Evolutionary conservation across 2,797 vertebrate genomes (phyloP).

Genomic region (Threskiornis aethiopicus): DNA sequence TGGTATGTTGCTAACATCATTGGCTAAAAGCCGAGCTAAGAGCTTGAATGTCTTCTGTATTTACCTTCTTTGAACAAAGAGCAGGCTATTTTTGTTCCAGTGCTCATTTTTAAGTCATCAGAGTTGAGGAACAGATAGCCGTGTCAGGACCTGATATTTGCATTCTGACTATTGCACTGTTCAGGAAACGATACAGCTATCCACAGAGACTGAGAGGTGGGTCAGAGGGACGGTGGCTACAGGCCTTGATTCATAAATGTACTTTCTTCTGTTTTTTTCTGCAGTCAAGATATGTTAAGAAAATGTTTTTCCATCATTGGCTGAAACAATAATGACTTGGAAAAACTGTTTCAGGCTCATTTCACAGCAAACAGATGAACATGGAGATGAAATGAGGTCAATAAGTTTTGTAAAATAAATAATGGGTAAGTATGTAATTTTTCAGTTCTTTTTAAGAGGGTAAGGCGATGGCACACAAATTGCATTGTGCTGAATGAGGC

Average conservation of each 20-base stretch:
- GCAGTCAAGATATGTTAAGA: neutral
- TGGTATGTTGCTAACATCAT: neutral
- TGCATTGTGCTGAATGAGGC: neutral
- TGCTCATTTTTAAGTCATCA: neutral
- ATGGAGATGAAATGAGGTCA: neutral
- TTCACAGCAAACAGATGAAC: neutral
- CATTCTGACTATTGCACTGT: neutral
- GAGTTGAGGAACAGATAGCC: neutral
- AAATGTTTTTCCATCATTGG: neutral
- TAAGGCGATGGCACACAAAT: neutral
- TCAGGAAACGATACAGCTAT: neutral
- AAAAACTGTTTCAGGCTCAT: neutral
- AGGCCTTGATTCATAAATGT: neutral
- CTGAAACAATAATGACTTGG: neutral
- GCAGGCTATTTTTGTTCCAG: neutral
- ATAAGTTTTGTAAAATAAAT: neutral
- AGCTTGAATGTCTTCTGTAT: neutral
- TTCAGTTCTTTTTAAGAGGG: neutral
- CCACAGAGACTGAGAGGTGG: no score
- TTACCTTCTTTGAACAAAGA: neutral
- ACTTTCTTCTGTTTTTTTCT: neutral
- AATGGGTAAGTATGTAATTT: neutral
- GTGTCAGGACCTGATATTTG: neutral
- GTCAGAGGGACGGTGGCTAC: neutral
- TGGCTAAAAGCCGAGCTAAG: neutral